phyloP scores from a whole-genome alignment of 2,888 invertebrate genomes.

The Autographa pulchrina region DNA sequence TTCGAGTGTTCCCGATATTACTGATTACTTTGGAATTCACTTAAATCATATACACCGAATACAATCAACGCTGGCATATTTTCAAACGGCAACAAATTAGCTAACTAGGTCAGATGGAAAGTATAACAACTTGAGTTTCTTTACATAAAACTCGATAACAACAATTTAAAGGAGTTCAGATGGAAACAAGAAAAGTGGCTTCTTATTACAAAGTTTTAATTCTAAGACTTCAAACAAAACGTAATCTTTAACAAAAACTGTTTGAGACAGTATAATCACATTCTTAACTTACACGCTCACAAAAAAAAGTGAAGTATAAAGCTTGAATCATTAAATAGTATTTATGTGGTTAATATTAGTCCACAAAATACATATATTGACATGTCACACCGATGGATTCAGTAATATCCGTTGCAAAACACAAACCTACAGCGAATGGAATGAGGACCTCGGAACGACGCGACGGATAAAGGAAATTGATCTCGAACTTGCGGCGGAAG shows the following conservation, averaged over 20 bases:
- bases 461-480: slow-evolving; percentile 73
- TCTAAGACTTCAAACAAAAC: slow-evolving; percentile 2
- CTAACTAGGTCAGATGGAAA: slow-evolving; percentile 60
- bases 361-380: neutral
- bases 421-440: slow-evolving; percentile 54
- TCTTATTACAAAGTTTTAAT: neutral
- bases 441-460: slow-evolving; percentile 54
- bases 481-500: slow-evolving; percentile 59
- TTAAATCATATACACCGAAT: slow-evolving; percentile 34
- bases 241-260: neutral
- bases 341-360: neutral
- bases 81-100: slow-evolving; percentile 28
- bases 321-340: neutral
- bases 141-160: slow-evolving; percentile 1
- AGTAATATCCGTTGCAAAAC: slow-evolving; percentile 71
- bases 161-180: slow-evolving; percentile 2
- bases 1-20: slow-evolving; percentile 27
- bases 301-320: slow-evolving; percentile 16
- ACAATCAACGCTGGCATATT: slow-evolving; percentile 26
- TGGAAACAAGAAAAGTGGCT: slow-evolving; percentile 4
- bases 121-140: slow-evolving; percentile 33
- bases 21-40: slow-evolving; percentile 36
- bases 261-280: neutral
- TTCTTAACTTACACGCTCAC: neutral
- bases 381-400: slow-evolving; percentile 40